phyloP scores from a whole-genome alignment of 92 coral and sea anemone species.

The Chrysogorgia sp. region DNA sequence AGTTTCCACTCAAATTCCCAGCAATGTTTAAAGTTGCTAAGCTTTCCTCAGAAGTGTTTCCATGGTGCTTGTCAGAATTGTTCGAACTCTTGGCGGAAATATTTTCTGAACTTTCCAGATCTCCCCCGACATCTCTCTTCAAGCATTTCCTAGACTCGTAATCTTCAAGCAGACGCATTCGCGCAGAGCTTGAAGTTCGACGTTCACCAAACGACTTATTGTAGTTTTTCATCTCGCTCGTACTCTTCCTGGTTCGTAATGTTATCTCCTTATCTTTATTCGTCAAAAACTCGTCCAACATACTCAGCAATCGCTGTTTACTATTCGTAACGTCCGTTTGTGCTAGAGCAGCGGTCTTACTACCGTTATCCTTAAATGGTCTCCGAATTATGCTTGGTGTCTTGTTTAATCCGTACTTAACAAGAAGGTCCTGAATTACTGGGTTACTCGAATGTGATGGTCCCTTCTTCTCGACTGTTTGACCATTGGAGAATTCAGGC shows the following conservation, averaged over 20 bases:
- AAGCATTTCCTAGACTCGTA: neutral
- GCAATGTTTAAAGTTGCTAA: neutral
- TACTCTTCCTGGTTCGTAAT: conserved; percentile 4
- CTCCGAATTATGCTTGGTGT: neutral
- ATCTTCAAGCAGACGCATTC: neutral
- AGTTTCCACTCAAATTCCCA: too few relatives aligned
- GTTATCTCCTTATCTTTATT: conserved; percentile 2
- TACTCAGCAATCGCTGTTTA: conserved; percentile 31
- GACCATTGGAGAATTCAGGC: neutral
- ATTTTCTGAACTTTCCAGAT: neutral
- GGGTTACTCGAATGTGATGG: conserved; percentile 63
- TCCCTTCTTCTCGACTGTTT: neutral
- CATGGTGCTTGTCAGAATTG: neutral
- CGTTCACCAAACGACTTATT: neutral
- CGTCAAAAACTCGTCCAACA: conserved; percentile 31
- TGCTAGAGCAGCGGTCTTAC: neutral
- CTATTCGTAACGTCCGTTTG: neutral
- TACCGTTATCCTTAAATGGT: neutral
- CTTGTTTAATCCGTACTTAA: conserved; percentile 87
- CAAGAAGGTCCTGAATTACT: conserved; percentile 86
- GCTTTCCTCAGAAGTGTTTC: neutral
- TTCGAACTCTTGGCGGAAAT: neutral
- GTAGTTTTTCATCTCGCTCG: neutral
- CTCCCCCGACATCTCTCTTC: neutral
- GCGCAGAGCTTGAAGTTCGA: conserved; percentile 5